Conservation (phyloP, 2,797 vertebrate species). For the Cuniculus paca region DNA sequence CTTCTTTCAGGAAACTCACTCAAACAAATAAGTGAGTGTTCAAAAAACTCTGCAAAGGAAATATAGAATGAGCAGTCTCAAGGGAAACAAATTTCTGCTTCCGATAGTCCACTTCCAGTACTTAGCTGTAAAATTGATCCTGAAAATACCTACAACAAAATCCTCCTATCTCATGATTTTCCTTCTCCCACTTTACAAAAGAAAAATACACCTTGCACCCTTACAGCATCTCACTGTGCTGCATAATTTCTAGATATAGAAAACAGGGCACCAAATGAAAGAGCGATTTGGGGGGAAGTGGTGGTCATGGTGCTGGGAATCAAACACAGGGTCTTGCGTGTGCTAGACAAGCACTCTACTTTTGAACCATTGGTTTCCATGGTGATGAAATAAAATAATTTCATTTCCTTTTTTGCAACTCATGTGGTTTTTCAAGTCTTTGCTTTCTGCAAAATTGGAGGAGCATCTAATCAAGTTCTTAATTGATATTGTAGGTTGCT, state of each 20-base stretch:
- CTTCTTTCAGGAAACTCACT: not conserved
- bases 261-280: not conserved
- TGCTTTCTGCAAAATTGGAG: not conserved
- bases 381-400: slow-evolving; percentile 2
- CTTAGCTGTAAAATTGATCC: not conserved
- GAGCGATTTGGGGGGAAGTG: not conserved
- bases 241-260: not conserved
- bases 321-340: not conserved
- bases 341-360: not conserved
- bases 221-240: not conserved
- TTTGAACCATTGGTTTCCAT: not conserved
- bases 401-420: not conserved
- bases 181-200: not conserved
- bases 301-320: not conserved
- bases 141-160: not conserved
- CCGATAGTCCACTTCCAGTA: not conserved
- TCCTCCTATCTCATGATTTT: not conserved
- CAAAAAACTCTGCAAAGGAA: not conserved
- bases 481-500: not conserved
- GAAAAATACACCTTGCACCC: not conserved
- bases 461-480: not conserved
- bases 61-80: not conserved
- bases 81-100: not conserved
- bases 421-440: not conserved
- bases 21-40: not conserved